Percentiles rank a stretch among this genome's conserved stretches.
These are phyloP conservation scores for Rhineura floridana DNA, from an alignment of 2,113 vertebrate genomes.

Conservation along the genomic window DNA sequence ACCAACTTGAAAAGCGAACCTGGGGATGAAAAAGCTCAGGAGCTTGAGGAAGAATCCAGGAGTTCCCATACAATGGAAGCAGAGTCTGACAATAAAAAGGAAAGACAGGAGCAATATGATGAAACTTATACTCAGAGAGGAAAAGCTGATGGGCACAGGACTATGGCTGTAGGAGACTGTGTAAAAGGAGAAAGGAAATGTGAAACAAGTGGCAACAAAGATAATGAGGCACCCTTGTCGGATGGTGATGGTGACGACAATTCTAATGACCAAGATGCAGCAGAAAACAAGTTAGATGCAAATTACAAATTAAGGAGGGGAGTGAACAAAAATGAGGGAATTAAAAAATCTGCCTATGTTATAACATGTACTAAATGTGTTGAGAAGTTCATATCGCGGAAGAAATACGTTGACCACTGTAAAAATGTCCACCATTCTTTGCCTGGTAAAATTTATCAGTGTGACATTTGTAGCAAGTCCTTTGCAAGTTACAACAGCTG, in stretches of 20 bases:
- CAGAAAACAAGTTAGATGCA: not conserved
- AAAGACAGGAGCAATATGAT: not conserved
- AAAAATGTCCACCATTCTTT: constrained; percentile 56
- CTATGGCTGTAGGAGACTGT: constrained; percentile 15
- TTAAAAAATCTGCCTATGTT: constrained; percentile 23
- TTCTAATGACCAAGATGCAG: not conserved
- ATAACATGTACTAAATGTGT: constrained; percentile 65
- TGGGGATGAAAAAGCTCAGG: not conserved
- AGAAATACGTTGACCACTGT: constrained; percentile 67
- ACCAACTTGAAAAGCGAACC: rapidly evolving
- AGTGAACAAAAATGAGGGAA: not conserved
- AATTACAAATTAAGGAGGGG: constrained; percentile 37
- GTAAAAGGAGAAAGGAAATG: constrained; percentile 32
- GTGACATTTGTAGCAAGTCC: constrained; percentile 69
- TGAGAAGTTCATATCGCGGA: constrained; percentile 60
- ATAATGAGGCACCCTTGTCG: not conserved
- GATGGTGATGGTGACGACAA: constrained; percentile 31
- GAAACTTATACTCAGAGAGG: constrained; percentile 17
- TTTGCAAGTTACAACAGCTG: constrained; percentile 68
- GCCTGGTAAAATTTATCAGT: constrained; percentile 69
- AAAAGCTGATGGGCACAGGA: not conserved
- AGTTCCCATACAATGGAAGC: not conserved
- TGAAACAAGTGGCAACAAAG: not conserved
- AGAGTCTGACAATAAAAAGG: not conserved
- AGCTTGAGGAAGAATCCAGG: not conserved